Conservation (phyloP, 2,113 vertebrate genomes). For the Heptranchias perlo region DNA sequence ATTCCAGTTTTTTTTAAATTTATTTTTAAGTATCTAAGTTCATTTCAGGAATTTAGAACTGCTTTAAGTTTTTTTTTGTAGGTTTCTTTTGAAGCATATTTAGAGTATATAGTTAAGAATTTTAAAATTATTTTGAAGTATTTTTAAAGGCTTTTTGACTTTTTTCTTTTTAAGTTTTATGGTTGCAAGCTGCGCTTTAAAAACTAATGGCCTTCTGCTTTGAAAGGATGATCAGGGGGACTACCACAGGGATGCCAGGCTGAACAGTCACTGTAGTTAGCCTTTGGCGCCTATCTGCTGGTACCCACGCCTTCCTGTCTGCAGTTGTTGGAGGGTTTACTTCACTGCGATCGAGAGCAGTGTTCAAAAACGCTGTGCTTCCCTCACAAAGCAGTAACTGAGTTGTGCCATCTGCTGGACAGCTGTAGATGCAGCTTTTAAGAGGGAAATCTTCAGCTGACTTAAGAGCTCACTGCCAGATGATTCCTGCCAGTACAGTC, state of each 20-base stretch:
- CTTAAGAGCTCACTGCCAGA: not conserved
- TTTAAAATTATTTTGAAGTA: not conserved
- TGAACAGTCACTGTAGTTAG: not conserved
- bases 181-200: not conserved
- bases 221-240: not conserved
- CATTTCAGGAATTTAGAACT: not conserved
- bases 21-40: not conserved
- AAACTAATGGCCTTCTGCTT: not conserved
- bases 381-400: not conserved
- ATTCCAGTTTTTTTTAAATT: not conserved
- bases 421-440: not conserved
- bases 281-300: not conserved
- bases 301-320: not conserved
- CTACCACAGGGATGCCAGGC: not conserved
- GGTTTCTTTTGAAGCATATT: not conserved
- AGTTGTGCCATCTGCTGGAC: conserved; percentile 14
- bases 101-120: not conserved
- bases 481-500: not conserved
- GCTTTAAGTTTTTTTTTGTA: not conserved
- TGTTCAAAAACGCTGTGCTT: not conserved
- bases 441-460: not conserved
- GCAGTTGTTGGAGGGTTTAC: not conserved
- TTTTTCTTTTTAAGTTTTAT: not conserved
- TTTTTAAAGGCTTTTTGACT: not conserved
- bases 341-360: not conserved